These are phyloP conservation scores for Catagonus wagneri DNA, from an alignment of 2,113 vertebrate genomes.

Conservation along the genomic window DNA sequence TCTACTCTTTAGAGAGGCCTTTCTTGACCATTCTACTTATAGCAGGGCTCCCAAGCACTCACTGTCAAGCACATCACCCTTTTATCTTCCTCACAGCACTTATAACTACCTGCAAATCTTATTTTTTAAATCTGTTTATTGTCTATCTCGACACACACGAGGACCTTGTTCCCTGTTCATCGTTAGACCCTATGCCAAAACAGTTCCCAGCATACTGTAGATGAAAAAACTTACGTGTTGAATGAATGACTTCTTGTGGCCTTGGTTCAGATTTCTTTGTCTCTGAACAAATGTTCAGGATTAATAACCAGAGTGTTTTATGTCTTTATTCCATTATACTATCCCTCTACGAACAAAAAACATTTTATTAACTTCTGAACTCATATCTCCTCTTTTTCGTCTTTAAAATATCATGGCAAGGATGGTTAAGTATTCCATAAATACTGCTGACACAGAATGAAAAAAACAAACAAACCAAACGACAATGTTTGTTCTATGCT, in stretches of 20 bases:
- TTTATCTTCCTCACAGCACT: not conserved
- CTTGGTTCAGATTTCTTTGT: conserved; percentile 27
- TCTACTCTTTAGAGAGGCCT: not conserved
- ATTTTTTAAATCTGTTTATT: not conserved
- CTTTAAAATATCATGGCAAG: conserved; percentile 42
- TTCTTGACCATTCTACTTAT: not conserved
- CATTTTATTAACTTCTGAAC: conserved; percentile 56
- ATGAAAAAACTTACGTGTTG: conserved; percentile 20
- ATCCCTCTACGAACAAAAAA: conserved; percentile 37
- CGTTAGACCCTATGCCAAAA: not conserved
- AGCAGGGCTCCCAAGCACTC: not conserved
- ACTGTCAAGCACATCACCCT: not conserved
- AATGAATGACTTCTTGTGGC: conserved; percentile 9
- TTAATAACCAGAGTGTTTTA: conserved; percentile 55
- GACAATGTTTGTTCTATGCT: conserved; percentile 13
- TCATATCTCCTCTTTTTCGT: not conserved
- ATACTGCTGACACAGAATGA: conserved; percentile 1
- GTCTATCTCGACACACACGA: not conserved
- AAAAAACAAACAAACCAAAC: not conserved
- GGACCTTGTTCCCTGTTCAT: not conserved
- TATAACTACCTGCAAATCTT: conserved; percentile 13
- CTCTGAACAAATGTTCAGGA: conserved; percentile 47
- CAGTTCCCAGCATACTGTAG: not conserved
- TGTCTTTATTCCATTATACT: not conserved
- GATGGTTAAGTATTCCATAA: not conserved